Base-by-base conservation (phyloP, 1,140 invertebrate genomes). In the Halictus rubicundus region DNA sequence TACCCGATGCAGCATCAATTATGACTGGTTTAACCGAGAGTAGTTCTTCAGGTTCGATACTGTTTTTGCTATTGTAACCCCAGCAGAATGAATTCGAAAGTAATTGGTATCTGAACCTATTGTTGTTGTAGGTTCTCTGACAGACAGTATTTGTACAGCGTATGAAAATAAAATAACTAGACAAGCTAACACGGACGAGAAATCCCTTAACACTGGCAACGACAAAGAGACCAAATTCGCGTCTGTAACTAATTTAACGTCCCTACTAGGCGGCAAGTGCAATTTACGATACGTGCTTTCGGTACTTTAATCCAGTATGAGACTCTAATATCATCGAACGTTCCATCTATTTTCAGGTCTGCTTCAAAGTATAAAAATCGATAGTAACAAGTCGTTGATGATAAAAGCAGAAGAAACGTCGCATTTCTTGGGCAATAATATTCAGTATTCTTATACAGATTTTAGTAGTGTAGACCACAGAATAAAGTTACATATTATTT, bases 141-240 rank as follows among this genome's bases (percentile, higher is more conserved):
- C 94, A 63, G 94, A 95, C 78, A 95, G 94, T 87, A 92, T 95
- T 63, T 95, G 94, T 80, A 95, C 95, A 8, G 90, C 94, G 37
- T 95, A 95, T 86, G 95, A 95, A 89, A 94, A 91, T 82, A 92
- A 87, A 85, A 69, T 76, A 37, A 66, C 78, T 9, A 90, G 86
- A 52, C 72, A 80, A 37, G 72, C 49, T 25, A 90, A 87, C 76
- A 85, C 83, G 23, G 89, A 85, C 68, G 82, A 89, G 81, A 88
- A 84, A 27, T 87, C 82, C 1, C 81, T 84, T 69, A 85, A 65
- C 42, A 86, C 68, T 16, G 82, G 72, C 74, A 81, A 66, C 23
- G 87, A 89, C 25, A 89, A 86, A 66, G 79, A 89, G 66, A 80
- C 60, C 25, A 80, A 72, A 54, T 70, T 79, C 27, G 21, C 84